Base-by-base conservation (phyloP, 2,888 invertebrate genomes). In the Platycheirus rosarum region DNA sequence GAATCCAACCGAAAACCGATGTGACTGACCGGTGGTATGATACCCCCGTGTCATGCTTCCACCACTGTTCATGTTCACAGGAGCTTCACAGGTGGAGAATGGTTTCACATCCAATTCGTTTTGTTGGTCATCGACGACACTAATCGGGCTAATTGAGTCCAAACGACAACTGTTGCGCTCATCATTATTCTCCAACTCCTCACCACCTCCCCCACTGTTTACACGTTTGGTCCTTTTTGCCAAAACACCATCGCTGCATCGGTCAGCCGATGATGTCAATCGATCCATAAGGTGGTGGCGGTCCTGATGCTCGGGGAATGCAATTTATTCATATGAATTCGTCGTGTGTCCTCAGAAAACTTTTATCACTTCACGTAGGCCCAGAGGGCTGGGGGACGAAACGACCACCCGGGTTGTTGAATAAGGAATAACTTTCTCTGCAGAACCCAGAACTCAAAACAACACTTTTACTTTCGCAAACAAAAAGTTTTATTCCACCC, bases 31-130 rank as follows among this genome's bases (percentile, higher is more conserved):
- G n/a, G 37, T n/a, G n/a, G n/a, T 2, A 66, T 71, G 77, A 60
- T 78, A 78, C 1, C 57, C 66, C 6, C 82, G 48, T 13, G 53
- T 51, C 60, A 75, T 71, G 16, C 48, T 48, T 3, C 65, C 57
- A 29, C 20, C 9, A 9, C 84, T 84, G 44, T 84, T 84, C 84
- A 86, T 85, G 8, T 73, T 63, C 16, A 78, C 23, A 44, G 82
- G 66, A 6, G 44, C 79, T 57, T 66, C 77, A 60, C 35, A n/a
- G n/a, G n/a, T 74, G 18, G 84, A 51, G 55, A 85, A 84, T 1
- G 85, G 85, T 53, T 86, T 86, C 20, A 86, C 68, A 74, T 86
- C 86, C 73, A 65, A 46, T 20, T 85, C 85, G 32, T 66, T 76
- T 44, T 71, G 66, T 32, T 73, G 76, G 14, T 82, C 76, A 42